Evolutionary conservation across 2,797 vertebrate species (phyloP).

Genomic region (Pseudochromis fuscus): DNA sequence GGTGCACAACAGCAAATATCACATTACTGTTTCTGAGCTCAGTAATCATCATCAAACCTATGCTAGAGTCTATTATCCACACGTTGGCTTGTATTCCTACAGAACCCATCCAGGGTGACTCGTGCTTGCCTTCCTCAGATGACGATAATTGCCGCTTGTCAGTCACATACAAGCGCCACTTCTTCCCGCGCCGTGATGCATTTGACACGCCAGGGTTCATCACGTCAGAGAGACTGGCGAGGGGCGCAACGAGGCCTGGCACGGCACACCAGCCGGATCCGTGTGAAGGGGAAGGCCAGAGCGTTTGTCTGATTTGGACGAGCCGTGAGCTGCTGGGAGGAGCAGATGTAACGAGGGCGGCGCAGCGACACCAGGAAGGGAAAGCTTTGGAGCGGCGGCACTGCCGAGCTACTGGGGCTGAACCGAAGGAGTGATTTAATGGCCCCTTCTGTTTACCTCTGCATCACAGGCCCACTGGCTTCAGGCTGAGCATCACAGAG

Average conservation of each 20-base stretch:
- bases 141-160: conserved; percentile 63
- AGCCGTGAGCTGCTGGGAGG: conserved; percentile 12
- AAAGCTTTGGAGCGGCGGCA: conserved; percentile 31
- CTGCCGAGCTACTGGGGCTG: conserved; percentile 41
- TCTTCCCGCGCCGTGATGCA: conserved; percentile 44
- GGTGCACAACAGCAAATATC: background rate
- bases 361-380: conserved; percentile 17
- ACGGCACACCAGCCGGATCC: conserved; percentile 39
- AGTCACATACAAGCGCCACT: conserved; percentile 52
- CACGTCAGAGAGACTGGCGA: conserved; percentile 61
- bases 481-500: background rate
- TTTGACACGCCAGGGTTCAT: conserved; percentile 67
- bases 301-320: conserved; percentile 59
- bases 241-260: conserved; percentile 50
- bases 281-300: conserved; percentile 38
- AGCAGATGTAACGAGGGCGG: conserved; percentile 35
- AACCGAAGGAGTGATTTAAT: conserved; percentile 45
- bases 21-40: background rate
- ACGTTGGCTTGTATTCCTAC: background rate
- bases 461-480: conserved; percentile 8
- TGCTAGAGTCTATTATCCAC: background rate
- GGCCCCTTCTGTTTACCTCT: conserved; percentile 33
- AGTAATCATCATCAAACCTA: background rate
- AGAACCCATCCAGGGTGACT: background rate
- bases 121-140: conserved; percentile 29